Base-by-base conservation (phyloP, 2,113 vertebrate genomes). In the Eulemur rufifrons region DNA sequence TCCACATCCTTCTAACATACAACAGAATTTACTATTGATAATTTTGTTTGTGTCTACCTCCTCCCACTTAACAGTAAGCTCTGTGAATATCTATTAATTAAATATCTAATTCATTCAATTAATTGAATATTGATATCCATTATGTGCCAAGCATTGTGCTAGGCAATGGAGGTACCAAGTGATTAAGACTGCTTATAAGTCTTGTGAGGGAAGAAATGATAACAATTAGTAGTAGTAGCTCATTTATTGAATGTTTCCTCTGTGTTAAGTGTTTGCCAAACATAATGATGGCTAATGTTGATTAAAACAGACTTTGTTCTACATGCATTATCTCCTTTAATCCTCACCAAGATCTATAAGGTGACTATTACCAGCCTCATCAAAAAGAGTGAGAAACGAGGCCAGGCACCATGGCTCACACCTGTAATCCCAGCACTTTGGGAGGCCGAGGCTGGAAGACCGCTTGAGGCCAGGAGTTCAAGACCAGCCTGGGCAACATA, bases 31-130 rank as follows among this genome's bases (percentile, higher is more conserved):
- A 92, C 39, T 83, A 56, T 56, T 56, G 21, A 56, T 56, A 66
- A 85, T 68, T 74, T 91, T 92, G n/a, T 52, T 77, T 76, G 37
- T 25, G 4, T 83, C 34, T 76, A 39, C 68, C 59, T 91, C 56
- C 80, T 86, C 37, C 39, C 63, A 84, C 32, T 83, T 84, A 50
- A 95, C 69, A 54, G 27, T 94, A 78, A 88, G 20, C 45, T 92
- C 86, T 80, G 25, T 80, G 66, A 59, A 37, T 80, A 87, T 89
- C n/a, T 80, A 90, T 89, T 85, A 89, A 76, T 92, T 77, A 89
- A 86, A 86, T 37, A 59, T 76, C 27, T 71, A 73, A 80, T 61
- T 80, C 63, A 47, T 32, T 94, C 34, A 69, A 68, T 85, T 74
- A 69, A 73, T 80, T 84, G 12, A 94, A 61, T 86, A 52, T 42